Conservation (phyloP, 2,888 invertebrate genomes). For the Thymelicus sylvestris region DNA sequence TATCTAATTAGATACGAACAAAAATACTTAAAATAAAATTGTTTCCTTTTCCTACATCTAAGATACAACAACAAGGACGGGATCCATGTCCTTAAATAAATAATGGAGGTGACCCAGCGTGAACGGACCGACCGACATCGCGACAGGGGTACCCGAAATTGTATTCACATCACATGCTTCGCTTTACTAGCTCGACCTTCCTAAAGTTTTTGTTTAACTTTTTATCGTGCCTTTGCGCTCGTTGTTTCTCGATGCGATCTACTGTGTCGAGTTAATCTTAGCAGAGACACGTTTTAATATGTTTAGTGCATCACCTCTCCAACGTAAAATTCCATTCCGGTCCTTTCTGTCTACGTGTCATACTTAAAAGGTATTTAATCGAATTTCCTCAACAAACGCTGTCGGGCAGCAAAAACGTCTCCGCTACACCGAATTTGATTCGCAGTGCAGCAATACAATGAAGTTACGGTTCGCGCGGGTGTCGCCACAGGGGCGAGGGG, state of each 20-base stretch:
- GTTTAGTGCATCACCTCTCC: conserved; percentile 11
- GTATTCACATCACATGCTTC: conserved; percentile 53
- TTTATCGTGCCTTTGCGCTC: conserved; percentile 18
- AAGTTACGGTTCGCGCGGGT: conserved; percentile 75
- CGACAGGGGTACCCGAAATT: conserved; percentile 37
- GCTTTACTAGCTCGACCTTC: conserved; percentile 57
- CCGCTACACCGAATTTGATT: conserved; percentile 72
- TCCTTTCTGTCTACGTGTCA: conserved; percentile 28
- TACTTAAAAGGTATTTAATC: conserved; percentile 45
- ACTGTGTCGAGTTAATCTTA: not conserved
- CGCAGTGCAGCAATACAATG: conserved; percentile 71
- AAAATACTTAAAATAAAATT: not conserved
- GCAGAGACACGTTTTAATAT: conserved; percentile 17
- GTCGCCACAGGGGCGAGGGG: conserved; percentile 59
- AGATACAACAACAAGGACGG: conserved; percentile 1
- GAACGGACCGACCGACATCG: conserved; percentile 32
- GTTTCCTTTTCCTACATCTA: conserved; percentile 3
- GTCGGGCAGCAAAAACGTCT: conserved; percentile 56
- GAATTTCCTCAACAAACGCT: conserved; percentile 44
- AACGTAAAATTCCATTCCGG: conserved; percentile 39
- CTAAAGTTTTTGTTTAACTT: conserved; percentile 52
- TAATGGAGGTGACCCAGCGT: conserved; percentile 73
- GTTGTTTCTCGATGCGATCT: not conserved
- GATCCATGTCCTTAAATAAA: conserved; percentile 44
- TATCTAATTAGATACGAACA: not conserved